Percentiles rank a stretch among this genome's conserved stretches.
Conservation (phyloP, 2,113 vertebrate genomes). For the Castor canadensis region DNA sequence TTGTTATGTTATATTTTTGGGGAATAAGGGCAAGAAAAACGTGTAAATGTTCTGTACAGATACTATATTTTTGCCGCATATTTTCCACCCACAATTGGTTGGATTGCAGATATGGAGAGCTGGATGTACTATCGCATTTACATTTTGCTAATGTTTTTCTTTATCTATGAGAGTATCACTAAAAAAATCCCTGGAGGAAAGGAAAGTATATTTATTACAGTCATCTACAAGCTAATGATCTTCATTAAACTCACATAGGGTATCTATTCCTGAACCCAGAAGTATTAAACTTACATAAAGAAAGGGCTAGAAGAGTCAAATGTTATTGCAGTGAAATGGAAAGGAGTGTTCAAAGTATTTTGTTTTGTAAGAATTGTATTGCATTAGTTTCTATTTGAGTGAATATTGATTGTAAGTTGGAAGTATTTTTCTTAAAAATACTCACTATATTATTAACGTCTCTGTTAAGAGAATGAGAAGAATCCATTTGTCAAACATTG, state of each 20-base stretch:
- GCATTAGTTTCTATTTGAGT: neutral
- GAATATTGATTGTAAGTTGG: neutral
- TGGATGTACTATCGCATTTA: neutral
- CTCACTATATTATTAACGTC: neutral
- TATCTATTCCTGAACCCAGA: neutral
- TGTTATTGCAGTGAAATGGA: neutral
- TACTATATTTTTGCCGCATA: neutral
- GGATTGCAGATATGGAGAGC: neutral
- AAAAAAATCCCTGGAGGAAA: neutral
- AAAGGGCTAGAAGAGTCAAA: neutral
- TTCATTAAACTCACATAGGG: neutral
- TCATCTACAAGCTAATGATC: neutral
- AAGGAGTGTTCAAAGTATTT: neutral
- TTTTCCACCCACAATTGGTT: neutral
- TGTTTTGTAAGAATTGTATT: neutral
- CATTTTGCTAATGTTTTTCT: neutral
- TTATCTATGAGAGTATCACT: neutral
- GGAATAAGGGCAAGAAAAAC: neutral
- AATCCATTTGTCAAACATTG: neutral
- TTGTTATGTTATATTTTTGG: neutral
- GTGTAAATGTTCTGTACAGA: neutral
- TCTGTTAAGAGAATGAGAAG: neutral
- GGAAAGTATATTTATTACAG: neutral
- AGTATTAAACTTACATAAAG: neutral
- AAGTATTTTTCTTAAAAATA: neutral